A percentile compares a stretch with the other conserved stretches of the same genome.
Evolutionary conservation across 2,797 vertebrate genomes (phyloP).

Genomic region (Xiphorhynchus erythropygius): DNA sequence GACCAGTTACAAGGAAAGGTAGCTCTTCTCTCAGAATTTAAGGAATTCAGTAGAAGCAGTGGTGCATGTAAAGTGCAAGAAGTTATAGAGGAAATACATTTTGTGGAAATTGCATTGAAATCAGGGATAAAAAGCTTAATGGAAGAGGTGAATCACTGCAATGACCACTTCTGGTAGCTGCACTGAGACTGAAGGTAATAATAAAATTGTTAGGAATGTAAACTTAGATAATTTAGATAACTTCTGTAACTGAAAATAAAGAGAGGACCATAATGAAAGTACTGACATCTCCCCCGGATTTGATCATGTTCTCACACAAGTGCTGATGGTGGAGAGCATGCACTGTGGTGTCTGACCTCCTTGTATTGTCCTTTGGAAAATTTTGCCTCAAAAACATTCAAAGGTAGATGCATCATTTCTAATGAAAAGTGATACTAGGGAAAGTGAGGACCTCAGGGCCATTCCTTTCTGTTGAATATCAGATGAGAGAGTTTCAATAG

Average conservation of each 20-base stretch:
- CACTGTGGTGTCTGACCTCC: accelerated
- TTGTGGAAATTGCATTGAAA: background rate
- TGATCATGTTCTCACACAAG: background rate
- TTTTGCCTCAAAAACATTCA: background rate
- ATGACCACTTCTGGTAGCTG: background rate
- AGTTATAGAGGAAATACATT: background rate
- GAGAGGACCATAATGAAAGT: background rate
- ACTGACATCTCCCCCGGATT: background rate
- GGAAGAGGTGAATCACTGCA: background rate
- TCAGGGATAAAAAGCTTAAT: background rate
- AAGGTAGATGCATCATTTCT: background rate
- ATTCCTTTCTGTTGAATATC: background rate
- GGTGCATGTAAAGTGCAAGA: background rate
- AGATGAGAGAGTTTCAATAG: background rate
- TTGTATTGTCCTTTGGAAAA: background rate
- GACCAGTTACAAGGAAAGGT: background rate
- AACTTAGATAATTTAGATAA: background rate
- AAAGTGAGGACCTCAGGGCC: background rate
- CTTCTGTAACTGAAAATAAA: background rate
- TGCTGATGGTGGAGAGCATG: background rate
- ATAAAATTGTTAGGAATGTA: background rate
- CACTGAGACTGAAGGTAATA: background rate
- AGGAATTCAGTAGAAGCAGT: background rate
- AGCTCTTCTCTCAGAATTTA: background rate
- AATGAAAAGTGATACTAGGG: background rate